These are phyloP conservation scores for Cheiracanthium punctorium DNA, from an alignment of 2,888 invertebrate genomes.

Conservation along the genomic window DNA sequence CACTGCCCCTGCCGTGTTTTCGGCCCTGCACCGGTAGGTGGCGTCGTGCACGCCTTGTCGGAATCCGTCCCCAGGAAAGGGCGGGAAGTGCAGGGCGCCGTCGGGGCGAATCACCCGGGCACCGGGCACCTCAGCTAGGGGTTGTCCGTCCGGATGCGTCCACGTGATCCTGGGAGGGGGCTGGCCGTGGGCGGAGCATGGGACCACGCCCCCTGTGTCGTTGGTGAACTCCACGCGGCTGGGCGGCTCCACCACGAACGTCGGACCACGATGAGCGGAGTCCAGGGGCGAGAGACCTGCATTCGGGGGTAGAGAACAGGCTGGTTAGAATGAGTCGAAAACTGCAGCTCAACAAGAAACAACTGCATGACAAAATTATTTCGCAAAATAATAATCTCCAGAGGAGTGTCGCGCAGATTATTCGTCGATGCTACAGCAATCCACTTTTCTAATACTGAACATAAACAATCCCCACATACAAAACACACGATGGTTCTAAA, in stretches of 20 bases:
- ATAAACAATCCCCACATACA: too few species aligned
- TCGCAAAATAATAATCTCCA: too few species aligned
- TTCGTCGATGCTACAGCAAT: too few species aligned
- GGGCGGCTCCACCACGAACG: slow-evolving; percentile 50
- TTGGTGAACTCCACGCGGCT: slow-evolving; percentile 46
- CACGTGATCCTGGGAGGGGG: slow-evolving; percentile 43
- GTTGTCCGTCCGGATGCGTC: slow-evolving; percentile 43
- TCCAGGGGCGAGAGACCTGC: too few species aligned
- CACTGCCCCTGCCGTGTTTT: slow-evolving; percentile 27
- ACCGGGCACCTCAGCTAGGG: slow-evolving; percentile 26
- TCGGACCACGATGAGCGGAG: slow-evolving; percentile 25
- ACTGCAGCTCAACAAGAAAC: too few species aligned
- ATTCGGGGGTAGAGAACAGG: too few species aligned
- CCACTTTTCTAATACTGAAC: too few species aligned
- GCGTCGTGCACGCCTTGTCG: slow-evolving; percentile 60
- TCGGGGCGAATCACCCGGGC: slow-evolving; percentile 40
- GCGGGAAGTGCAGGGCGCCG: slow-evolving; percentile 40
- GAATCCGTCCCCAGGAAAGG: slow-evolving; percentile 51
- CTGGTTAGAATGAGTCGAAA: too few species aligned
- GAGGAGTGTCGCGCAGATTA: too few species aligned
- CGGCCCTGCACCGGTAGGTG: slow-evolving; percentile 35
- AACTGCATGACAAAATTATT: too few species aligned
- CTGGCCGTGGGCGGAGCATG: slow-evolving; percentile 41
- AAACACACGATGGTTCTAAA: too few species aligned
- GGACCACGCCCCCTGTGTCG: slow-evolving; percentile 42